Evolutionary conservation across 2,797 vertebrate genomes (phyloP).

Genomic region (Pelobates cultripes): DNA sequence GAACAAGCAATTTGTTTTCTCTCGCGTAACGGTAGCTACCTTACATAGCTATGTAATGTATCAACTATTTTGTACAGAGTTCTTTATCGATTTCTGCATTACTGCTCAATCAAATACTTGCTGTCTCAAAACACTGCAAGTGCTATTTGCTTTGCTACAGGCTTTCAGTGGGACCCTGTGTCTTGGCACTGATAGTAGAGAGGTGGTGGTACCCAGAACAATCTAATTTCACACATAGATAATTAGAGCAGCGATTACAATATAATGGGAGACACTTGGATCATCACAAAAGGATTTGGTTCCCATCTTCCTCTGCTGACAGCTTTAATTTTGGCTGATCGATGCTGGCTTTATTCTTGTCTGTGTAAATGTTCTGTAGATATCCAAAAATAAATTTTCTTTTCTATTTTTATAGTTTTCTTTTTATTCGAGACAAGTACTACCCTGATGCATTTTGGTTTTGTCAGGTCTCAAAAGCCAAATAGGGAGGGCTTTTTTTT

Average conservation of each 20-base stretch:
- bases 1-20: too few relatives aligned
- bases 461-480: too few relatives aligned
- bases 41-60: too few relatives aligned
- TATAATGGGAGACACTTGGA: conserved; percentile 43
- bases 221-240: conserved; percentile 37
- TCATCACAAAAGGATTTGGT: conserved; percentile 28
- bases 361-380: conserved; percentile 28
- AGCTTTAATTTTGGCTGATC: conserved; percentile 32
- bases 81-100: too few relatives aligned
- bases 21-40: too few relatives aligned
- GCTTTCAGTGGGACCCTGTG: not conserved
- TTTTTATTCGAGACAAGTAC: not conserved
- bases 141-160: too few relatives aligned
- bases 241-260: conserved; percentile 43
- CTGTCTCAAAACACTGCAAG: too few relatives aligned
- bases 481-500: too few relatives aligned
- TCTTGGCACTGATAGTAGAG: conserved; percentile 2
- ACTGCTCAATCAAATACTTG: too few relatives aligned
- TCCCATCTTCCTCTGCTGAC: conserved; percentile 12
- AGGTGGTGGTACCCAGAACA: conserved; percentile 31
- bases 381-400: conserved; percentile 28
- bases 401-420: not conserved
- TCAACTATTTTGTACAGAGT: too few relatives aligned
- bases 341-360: conserved; percentile 33
- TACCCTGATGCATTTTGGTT: too few relatives aligned